Conservation (phyloP, 2,888 invertebrate species). For the Tipula helvola region DNA sequence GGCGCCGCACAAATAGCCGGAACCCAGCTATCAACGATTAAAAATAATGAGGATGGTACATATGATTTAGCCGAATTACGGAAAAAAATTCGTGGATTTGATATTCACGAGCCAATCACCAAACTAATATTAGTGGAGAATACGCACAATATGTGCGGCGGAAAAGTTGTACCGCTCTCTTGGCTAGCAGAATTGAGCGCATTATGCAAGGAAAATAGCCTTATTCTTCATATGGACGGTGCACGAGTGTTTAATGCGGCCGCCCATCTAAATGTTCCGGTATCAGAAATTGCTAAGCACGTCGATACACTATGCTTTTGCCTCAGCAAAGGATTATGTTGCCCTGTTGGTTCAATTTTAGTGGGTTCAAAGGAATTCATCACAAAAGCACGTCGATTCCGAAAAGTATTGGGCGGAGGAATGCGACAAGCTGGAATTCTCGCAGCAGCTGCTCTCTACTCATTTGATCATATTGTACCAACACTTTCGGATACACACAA, state of each 20-base stretch:
- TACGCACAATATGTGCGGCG: conserved; percentile 82
- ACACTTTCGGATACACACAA: conserved; percentile 62
- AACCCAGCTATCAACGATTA: conserved; percentile 56
- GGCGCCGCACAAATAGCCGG: conserved; percentile 62
- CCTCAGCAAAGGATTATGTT: conserved; percentile 82
- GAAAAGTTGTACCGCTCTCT: conserved; percentile 64
- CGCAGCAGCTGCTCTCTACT: conserved; percentile 79
- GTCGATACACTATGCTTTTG: conserved; percentile 79
- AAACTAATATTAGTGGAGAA: conserved; percentile 78
- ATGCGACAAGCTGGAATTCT: conserved; percentile 87
- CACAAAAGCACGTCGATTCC: conserved; percentile 54
- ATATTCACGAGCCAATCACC: conserved; percentile 68
- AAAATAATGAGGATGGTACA: conserved; percentile 73
- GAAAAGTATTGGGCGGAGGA: conserved; percentile 87
- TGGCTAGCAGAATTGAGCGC: conserved; percentile 62
- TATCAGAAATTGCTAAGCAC: conserved; percentile 50
- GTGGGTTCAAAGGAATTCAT: conserved; percentile 66
- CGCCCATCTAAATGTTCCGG: conserved; percentile 47
- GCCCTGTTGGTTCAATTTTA: conserved; percentile 78
- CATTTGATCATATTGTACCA: conserved; percentile 66
- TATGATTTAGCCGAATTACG: conserved; percentile 61
- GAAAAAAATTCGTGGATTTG: conserved; percentile 49
- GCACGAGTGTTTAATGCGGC: conserved; percentile 86
- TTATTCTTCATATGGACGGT: conserved; percentile 85
- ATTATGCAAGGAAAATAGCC: conserved; percentile 46